Evolutionary conservation across 1,140 invertebrate genomes (phyloP), one percentile per base, ranked within the genome.

Genomic region (Mamestra configurata): DNA sequence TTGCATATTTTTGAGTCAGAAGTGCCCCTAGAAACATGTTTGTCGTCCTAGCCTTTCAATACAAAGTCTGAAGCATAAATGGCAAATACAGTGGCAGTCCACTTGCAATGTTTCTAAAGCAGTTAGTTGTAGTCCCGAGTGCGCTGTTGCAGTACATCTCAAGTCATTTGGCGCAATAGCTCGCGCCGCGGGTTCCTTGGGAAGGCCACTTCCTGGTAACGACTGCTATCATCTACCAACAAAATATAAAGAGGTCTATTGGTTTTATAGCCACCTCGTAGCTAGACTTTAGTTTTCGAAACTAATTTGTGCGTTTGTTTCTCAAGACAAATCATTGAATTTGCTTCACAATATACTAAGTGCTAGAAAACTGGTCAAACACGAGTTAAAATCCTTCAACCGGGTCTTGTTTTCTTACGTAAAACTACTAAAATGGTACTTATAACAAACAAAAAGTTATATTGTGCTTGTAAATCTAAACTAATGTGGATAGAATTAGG

Each of bases 111-210:
- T 68, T 77, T 53, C 53, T 68, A 68, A 53, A 40, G 18, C 61
- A 68, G 61, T 66, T 77, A 77, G 22, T 43, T 55, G 31, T 68
- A 55, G 57, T 87, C 86, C 84, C 86, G 24, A 55, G 49, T 79
- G 84, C 66, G 66, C 77, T 82, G 79, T 86, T 80, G 78, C 73
- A 82, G 66, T 80, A 82, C 83, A 83, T 82, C 73, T n/a, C 78
- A 83, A 80, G 70, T 81, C 81, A 87, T 84, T 84, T 82, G 68
- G 72, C 76, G 70, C 72, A 82, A 83, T 82, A 81, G 79, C 79
- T 76, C 46, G 76, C 85, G 82, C 79, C 73, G 10, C 68, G 82
- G 82, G 81, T 81, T 85, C 79, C 20, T 84, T 81, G 55, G 20
- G 61, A 78, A 76, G 79, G 79, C 51, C 80, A 78, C 40, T 84